Percentiles rank a stretch among this genome's conserved stretches.
Conservation (phyloP, 2,888 invertebrate species). For the Leptopilina myrica region DNA sequence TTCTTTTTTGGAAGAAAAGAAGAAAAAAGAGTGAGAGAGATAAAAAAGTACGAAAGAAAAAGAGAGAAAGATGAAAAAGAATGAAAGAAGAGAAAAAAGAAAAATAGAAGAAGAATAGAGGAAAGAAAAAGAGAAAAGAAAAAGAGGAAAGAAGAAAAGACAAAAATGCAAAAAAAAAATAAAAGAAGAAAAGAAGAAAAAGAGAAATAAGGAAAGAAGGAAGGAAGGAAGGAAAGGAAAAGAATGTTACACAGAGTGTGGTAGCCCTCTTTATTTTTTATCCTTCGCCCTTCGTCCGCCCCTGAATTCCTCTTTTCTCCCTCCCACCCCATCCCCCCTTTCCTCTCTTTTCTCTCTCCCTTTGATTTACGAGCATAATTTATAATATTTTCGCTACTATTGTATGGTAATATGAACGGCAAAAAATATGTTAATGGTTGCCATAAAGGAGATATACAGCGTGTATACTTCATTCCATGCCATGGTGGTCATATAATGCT, state of each 20-base stretch:
- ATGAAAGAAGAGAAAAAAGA: too few relatives aligned
- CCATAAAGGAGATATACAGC: conserved; percentile 75
- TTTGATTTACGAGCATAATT: conserved; percentile 75
- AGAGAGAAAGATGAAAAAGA: too few relatives aligned
- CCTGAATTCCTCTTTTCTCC: conserved; percentile 10
- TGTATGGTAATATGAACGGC: conserved; percentile 75
- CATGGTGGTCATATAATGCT: conserved; percentile 68
- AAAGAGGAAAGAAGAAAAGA: too few relatives aligned
- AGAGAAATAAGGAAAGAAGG: background rate
- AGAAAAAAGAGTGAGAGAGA: too few relatives aligned
- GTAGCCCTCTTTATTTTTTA: conserved; percentile 39
- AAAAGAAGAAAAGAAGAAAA: background rate
- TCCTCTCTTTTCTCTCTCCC: conserved; percentile 54
- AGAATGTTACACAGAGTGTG: conserved; percentile 7
- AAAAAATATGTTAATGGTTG: conserved; percentile 76
- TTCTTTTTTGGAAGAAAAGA: too few relatives aligned
- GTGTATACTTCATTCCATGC: conserved; percentile 72
- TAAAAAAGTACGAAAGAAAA: too few relatives aligned
- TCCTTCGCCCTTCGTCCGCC: conserved; percentile 43
- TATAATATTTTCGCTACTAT: conserved; percentile 76
- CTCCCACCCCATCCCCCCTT: background rate
- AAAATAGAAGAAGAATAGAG: too few relatives aligned
- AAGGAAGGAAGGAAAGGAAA: background rate
- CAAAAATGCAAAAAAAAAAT: too few relatives aligned
- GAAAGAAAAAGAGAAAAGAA: too few relatives aligned